Conservation (phyloP, 2,888 invertebrate species). For the Lysandra coridon region DNA sequence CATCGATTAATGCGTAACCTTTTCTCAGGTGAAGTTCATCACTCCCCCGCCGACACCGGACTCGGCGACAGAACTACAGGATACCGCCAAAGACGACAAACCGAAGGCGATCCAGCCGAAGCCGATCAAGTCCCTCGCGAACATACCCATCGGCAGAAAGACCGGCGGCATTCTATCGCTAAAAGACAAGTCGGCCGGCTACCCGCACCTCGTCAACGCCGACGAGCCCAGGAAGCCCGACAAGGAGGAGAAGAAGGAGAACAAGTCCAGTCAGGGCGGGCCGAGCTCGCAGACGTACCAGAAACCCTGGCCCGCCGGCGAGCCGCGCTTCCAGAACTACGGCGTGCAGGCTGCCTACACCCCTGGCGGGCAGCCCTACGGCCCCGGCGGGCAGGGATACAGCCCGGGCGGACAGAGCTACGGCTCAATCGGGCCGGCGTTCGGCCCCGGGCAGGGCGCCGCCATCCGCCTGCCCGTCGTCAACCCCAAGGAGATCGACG, state of each 20-base stretch:
- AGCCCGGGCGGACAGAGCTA: slow-evolving; percentile 56
- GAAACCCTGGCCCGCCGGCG: slow-evolving; percentile 51
- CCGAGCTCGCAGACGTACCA: slow-evolving; percentile 53
- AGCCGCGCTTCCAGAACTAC: slow-evolving; percentile 62
- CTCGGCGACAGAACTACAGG: slow-evolving; percentile 51
- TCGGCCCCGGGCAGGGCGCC: slow-evolving; percentile 44
- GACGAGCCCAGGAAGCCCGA: slow-evolving; percentile 64
- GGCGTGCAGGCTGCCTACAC: slow-evolving; percentile 62
- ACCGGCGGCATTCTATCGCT: slow-evolving; percentile 77
- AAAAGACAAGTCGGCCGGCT: slow-evolving; percentile 76
- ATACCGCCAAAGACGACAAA: slow-evolving; percentile 58
- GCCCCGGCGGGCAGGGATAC: slow-evolving; percentile 52
- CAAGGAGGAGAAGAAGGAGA: slow-evolving; percentile 64
- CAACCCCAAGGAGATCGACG: slow-evolving; percentile 77
- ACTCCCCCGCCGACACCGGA: slow-evolving; percentile 75
- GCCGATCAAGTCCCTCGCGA: slow-evolving; percentile 66
- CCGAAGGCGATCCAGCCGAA: slow-evolving; percentile 68
- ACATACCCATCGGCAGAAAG: slow-evolving; percentile 68
- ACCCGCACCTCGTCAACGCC: slow-evolving; percentile 72
- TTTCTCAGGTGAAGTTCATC: slow-evolving; percentile 77
- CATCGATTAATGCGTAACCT: background rate
- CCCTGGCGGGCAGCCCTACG: slow-evolving; percentile 54
- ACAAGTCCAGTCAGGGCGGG: slow-evolving; percentile 51
- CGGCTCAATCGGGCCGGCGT: slow-evolving; percentile 54
- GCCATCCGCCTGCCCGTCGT: slow-evolving; percentile 68